Percentiles rank a stretch among this genome's conserved stretches.
Conservation (phyloP, 2,888 invertebrate genomes). For the Drosophila demipolita region DNA sequence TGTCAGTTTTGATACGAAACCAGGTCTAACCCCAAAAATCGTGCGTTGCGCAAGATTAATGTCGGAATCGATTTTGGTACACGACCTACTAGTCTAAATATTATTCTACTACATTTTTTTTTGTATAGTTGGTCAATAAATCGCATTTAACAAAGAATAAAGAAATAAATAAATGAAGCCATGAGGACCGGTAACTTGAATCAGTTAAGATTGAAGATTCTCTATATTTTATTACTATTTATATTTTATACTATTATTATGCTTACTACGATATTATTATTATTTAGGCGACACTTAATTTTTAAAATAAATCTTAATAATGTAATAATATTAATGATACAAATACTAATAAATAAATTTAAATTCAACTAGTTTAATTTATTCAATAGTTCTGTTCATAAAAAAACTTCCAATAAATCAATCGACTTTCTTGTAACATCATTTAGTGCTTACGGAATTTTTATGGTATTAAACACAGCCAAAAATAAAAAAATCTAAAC, state of each 20-base stretch:
- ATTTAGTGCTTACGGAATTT: neutral
- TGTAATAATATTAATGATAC: neutral
- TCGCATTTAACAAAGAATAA: neutral
- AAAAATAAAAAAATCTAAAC: neutral
- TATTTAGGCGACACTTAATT: neutral
- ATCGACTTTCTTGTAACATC: neutral
- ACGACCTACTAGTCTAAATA: constrained; percentile 61
- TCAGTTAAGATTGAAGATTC: neutral
- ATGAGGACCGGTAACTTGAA: neutral
- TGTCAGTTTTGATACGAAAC: constrained; percentile 76
- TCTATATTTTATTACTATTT: too few species aligned
- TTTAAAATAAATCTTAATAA: neutral
- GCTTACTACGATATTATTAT: neutral
- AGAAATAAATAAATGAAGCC: neutral
- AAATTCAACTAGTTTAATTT: neutral
- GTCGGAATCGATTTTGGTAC: constrained; percentile 27
- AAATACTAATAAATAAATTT: neutral
- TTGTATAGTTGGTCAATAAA: neutral
- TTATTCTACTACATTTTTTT: neutral
- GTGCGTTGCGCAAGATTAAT: constrained; percentile 45
- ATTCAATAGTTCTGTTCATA: neutral
- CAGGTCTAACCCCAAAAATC: constrained; percentile 18
- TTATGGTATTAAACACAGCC: neutral
- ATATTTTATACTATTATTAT: too few species aligned
- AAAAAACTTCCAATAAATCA: neutral